Evolutionary conservation across 2,797 vertebrate species (phyloP).

Genomic region (Taenioides sp.): DNA sequence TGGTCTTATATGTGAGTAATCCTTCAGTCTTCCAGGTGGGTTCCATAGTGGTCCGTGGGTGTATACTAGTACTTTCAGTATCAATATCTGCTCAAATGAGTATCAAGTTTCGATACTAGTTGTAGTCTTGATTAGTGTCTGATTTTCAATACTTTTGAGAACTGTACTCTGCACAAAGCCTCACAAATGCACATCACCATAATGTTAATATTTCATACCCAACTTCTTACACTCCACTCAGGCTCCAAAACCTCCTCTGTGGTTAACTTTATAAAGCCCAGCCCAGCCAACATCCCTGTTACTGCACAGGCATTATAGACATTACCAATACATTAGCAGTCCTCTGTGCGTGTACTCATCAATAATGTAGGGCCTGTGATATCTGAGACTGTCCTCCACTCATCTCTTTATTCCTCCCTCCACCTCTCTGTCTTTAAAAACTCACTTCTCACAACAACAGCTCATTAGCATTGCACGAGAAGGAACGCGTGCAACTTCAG

Average conservation of each 20-base stretch:
- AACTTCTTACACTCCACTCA: neutral
- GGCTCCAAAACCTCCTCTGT: neutral
- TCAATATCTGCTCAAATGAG: no score
- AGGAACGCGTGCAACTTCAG: neutral
- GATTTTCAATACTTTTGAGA: no score
- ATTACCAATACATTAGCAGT: constrained; percentile 66
- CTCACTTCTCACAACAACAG: constrained; percentile 26
- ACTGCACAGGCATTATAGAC: constrained; percentile 46
- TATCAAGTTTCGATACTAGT: no score
- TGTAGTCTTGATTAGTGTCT: no score
- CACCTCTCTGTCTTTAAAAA: constrained; percentile 25
- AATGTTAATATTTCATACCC: neutral
- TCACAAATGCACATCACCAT: neutral
- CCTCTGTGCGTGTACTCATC: constrained; percentile 58
- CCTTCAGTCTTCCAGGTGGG: no score
- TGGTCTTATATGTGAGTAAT: no score
- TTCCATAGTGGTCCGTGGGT: no score
- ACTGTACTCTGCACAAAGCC: neutral
- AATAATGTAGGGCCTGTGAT: constrained; percentile 59
- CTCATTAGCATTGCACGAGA: constrained; percentile 34
- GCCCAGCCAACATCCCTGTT: constrained; percentile 32
- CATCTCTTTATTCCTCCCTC: constrained; percentile 40
- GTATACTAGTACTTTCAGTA: no score
- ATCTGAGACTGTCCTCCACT: constrained; percentile 55
- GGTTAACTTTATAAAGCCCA: constrained; percentile 27